phyloP scores from a whole-genome alignment of 2,888 invertebrate species.

The Coremacera marginata region DNA sequence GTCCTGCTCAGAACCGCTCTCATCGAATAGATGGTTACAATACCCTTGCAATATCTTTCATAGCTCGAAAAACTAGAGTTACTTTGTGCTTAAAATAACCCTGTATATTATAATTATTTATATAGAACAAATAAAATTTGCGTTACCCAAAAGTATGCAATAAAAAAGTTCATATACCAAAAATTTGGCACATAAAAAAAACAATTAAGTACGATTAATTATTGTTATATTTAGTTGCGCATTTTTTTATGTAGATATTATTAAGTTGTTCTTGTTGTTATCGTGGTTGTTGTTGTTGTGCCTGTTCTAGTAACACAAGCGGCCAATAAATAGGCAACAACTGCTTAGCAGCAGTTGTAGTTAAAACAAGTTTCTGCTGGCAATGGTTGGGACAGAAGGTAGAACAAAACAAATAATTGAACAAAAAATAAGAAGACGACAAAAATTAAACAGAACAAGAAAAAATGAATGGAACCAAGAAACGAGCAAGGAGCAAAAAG shows the following conservation, averaged over 20 bases:
- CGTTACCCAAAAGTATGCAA: neutral
- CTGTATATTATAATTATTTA: too few species aligned
- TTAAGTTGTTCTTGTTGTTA: neutral
- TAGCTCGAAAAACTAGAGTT: too few species aligned
- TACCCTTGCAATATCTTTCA: too few species aligned
- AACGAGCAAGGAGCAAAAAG: too few species aligned
- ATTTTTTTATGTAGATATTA: neutral
- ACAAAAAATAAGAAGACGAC: neutral
- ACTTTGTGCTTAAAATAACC: too few species aligned
- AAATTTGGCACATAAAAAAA: neutral
- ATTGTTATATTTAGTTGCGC: constrained; percentile 6
- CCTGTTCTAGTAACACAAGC: neutral
- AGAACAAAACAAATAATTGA: too few species aligned
- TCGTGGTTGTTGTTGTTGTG: neutral
- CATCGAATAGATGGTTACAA: too few species aligned
- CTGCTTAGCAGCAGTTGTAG: neutral
- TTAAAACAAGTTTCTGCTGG: neutral
- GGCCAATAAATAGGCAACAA: neutral
- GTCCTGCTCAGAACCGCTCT: too few species aligned
- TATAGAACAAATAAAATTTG: neutral
- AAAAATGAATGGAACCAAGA: neutral
- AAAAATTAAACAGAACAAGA: neutral
- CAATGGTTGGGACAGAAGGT: too few species aligned
- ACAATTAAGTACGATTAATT: constrained; percentile 9
- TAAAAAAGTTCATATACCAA: neutral